Percentiles rank a stretch among this genome's conserved stretches.
Conservation (phyloP, 1,140 invertebrate species). For the Hetaerina americana region DNA sequence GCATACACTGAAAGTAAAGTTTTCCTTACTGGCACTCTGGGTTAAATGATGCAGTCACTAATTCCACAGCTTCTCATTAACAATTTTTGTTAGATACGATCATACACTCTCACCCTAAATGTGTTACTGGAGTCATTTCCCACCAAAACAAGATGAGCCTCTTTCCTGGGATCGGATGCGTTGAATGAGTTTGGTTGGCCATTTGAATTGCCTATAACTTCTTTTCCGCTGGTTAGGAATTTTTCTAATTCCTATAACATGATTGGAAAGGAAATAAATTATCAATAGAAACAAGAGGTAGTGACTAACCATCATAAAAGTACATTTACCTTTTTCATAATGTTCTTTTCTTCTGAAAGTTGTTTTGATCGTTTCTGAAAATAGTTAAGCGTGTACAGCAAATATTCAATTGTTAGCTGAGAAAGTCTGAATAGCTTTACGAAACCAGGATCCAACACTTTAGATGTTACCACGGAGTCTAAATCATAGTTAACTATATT, state of each 20-base stretch:
- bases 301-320: too few relatives aligned
- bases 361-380: slow-evolving; percentile 39
- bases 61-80: neutral
- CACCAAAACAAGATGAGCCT: neutral
- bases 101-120: neutral
- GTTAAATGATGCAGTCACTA: neutral
- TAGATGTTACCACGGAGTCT: slow-evolving; percentile 44
- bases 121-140: neutral
- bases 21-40: neutral
- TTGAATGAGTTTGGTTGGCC: neutral
- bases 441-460: slow-evolving; percentile 49
- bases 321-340: neutral
- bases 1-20: neutral
- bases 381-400: slow-evolving; percentile 53
- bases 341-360: neutral
- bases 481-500: slow-evolving; percentile 45
- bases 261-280: neutral
- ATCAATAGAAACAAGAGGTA: neutral
- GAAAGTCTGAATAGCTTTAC: slow-evolving; percentile 51
- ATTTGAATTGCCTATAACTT: neutral
- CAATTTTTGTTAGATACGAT: neutral
- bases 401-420: slow-evolving; percentile 53
- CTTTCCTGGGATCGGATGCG: neutral
- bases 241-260: neutral
- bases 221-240: neutral